These are phyloP conservation scores for Choreutis nemorana DNA, from an alignment of 2,888 invertebrate genomes.

Conservation along the genomic window DNA sequence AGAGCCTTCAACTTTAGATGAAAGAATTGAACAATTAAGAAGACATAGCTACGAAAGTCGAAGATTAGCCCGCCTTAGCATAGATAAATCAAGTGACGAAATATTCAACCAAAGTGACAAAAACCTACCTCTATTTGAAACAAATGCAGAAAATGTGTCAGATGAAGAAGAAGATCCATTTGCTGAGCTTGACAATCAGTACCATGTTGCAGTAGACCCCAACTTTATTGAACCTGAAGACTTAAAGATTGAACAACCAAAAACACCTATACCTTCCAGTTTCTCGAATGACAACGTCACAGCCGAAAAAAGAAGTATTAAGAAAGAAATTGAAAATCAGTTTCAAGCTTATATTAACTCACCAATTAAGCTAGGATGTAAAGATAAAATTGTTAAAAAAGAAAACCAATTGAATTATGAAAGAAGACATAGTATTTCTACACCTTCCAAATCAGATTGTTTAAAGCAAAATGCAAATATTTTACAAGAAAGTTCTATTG, in stretches of 20 bases:
- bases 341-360: conserved; percentile 20
- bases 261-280: too few relatives aligned
- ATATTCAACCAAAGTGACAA: conserved; percentile 15
- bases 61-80: conserved; percentile 16
- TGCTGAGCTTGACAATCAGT: conserved; percentile 52
- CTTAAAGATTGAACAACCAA: too few relatives aligned
- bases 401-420: conserved; percentile 8
- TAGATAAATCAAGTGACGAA: conserved; percentile 14
- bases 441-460: conserved; percentile 8
- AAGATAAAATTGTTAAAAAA: too few relatives aligned
- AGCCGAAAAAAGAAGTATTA: conserved; percentile 12
- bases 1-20: too few relatives aligned
- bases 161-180: conserved; percentile 48
- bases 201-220: conserved; percentile 57
- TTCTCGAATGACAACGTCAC: too few relatives aligned
- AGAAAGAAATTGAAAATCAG: conserved; percentile 23
- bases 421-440: conserved; percentile 8
- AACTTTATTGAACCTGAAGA: conserved; percentile 42
- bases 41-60: conserved; percentile 4
- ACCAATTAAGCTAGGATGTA: too few relatives aligned
- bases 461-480: conserved; percentile 11
- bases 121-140: conserved; percentile 31
- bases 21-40: too few relatives aligned
- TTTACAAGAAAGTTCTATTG: conserved; percentile 16
- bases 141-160: conserved; percentile 30